Evolutionary conservation across 1,140 invertebrate species (phyloP), one percentile per base, ranked within the genome.

Genomic region (Drosophila auraria): DNA sequence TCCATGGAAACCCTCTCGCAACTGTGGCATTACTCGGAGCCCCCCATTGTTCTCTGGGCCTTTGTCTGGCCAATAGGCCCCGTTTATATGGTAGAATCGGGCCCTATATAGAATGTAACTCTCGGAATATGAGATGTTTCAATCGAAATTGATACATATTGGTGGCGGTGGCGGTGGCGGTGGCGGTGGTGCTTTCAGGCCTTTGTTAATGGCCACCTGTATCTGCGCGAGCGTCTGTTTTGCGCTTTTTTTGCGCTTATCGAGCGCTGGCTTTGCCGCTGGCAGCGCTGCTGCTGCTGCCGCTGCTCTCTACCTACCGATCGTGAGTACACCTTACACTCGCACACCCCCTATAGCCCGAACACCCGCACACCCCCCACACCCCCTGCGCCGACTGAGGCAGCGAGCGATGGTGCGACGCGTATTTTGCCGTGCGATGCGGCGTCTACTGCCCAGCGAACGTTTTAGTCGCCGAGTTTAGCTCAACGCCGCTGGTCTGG

Each of bases 381-480:
- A 57, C 57, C 38, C 15, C n/a, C n/a, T 8, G 44, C 47, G 20
- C n/a, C 63, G 14, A 20, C 23, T 7, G 56, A 20, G 36, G 66
- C 54, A 38, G 44, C 23, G 54, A 0, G 27, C 51, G 54, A 0
- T 40, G 27, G 36, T 36, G 65, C n/a, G 30, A 9, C 50, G 38
- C 58, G 47, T 23, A 50, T 71, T 78, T 61, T 30, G 61, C 63
- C 56, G 76, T 64, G 71, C 50, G 61, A 38, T 12, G 59, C 77
- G 59, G 74, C 54, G 17, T 20, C 36, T 25, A 56, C 54, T 54
- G 71, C 40, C 63, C 63, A 27, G 79, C 57, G 74, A 80, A 69
- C 40, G 25, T 80, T 89, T 89, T 79, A 89, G 86, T 89, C 75
- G 82, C 86, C 81, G 86, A 89, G 81, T 82, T 89, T 50, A 89